A percentile compares a stretch with the other conserved stretches of the same genome.
phyloP scores from a whole-genome alignment of 2,888 invertebrate species.

The Chrysolina americana region DNA sequence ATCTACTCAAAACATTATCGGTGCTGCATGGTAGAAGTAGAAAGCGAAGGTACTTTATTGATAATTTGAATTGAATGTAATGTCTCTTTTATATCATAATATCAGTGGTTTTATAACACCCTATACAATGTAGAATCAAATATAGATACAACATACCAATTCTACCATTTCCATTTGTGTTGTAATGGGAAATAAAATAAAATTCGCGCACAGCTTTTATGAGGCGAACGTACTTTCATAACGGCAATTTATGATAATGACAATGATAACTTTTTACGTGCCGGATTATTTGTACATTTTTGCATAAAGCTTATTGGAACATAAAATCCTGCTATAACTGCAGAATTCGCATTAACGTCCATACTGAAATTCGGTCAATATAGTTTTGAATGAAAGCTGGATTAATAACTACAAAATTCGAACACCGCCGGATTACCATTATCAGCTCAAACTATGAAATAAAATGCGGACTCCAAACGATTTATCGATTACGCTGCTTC shows the following conservation, averaged over 20 bases:
- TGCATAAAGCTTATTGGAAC: slow-evolving; percentile 20
- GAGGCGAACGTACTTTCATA: slow-evolving; percentile 6
- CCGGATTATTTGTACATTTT: slow-evolving; percentile 24
- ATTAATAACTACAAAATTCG: slow-evolving; percentile 7
- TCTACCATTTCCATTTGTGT: background rate
- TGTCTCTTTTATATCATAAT: background rate
- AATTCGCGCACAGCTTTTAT: slow-evolving; percentile 14
- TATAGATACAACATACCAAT: background rate
- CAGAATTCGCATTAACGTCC: background rate
- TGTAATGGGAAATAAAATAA: slow-evolving; percentile 29
- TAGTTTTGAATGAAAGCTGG: background rate
- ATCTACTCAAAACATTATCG: no score
- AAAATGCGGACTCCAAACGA: background rate
- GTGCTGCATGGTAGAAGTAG: no score
- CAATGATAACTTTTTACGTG: slow-evolving; percentile 20
- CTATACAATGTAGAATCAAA: no score
- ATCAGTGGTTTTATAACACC: no score
- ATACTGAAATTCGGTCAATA: background rate
- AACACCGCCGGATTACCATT: background rate
- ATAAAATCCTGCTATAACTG: slow-evolving; percentile 18
- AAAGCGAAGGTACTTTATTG: no score
- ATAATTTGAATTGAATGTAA: no score
- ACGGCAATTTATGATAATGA: slow-evolving; percentile 22
- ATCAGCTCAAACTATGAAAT: background rate
- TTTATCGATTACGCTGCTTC: background rate